These are phyloP conservation scores for Chalcosyrphus nemorum DNA, from an alignment of 2,888 invertebrate species.

Conservation along the genomic window DNA sequence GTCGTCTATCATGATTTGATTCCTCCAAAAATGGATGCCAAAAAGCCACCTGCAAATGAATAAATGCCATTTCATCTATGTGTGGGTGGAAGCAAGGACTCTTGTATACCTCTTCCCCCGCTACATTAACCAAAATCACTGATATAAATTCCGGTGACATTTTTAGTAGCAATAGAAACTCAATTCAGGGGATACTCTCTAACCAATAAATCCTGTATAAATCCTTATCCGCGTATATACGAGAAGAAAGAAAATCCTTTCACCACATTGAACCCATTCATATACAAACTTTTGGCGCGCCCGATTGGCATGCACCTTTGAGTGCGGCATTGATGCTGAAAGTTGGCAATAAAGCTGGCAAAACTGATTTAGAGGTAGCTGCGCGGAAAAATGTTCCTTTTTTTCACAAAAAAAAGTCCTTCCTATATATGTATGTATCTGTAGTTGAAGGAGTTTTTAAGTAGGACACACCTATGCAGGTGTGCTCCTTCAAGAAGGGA, in stretches of 20 bases:
- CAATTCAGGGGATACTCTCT: slow-evolving; percentile 61
- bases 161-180: slow-evolving; percentile 72
- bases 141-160: slow-evolving; percentile 69
- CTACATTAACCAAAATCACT: slow-evolving; percentile 62
- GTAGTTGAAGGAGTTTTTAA: slow-evolving; percentile 8
- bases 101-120: no score
- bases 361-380: slow-evolving; percentile 61
- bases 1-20: slow-evolving; percentile 60
- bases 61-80: slow-evolving; percentile 51
- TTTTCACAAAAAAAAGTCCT: not conserved
- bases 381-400: slow-evolving; percentile 36
- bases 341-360: slow-evolving; percentile 64
- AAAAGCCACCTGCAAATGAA: slow-evolving; percentile 70
- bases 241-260: slow-evolving; percentile 46
- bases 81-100: no score
- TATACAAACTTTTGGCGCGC: not conserved
- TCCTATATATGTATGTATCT: not conserved
- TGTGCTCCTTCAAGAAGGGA: not conserved
- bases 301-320: slow-evolving; percentile 50
- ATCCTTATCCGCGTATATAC: slow-evolving; percentile 64
- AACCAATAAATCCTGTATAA: slow-evolving; percentile 63
- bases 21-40: slow-evolving; percentile 56
- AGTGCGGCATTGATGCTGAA: slow-evolving; percentile 55
- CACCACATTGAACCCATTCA: slow-evolving; percentile 55
- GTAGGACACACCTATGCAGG: slow-evolving; percentile 23